Percentiles rank a stretch among this genome's conserved stretches.
Conservation (phyloP, 2,113 vertebrate genomes). For the Ascaphus truei region DNA sequence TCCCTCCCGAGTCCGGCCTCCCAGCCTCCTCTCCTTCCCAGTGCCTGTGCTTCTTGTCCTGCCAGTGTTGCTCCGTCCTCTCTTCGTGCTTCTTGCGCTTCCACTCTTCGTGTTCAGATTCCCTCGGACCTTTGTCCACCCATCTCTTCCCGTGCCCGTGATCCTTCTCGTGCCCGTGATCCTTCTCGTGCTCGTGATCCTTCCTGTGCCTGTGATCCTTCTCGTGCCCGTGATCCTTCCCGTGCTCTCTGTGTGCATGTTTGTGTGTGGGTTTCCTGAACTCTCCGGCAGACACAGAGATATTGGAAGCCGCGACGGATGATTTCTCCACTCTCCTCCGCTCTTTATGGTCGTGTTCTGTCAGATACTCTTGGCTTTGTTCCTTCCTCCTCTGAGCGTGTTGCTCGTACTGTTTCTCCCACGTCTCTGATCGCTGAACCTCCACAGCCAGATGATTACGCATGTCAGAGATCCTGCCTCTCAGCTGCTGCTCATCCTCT, state of each 20-base stretch:
- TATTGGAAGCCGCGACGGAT: not conserved
- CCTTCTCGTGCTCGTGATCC: not conserved
- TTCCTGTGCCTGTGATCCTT: conserved; percentile 5
- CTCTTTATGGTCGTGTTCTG: not conserved
- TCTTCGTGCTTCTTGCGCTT: conserved; percentile 13
- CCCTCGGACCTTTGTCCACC: not conserved
- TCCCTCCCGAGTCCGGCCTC: no score
- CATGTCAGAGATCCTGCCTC: conserved; percentile 39
- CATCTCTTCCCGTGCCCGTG: not conserved
- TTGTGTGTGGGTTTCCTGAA: not conserved
- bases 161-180: not conserved
- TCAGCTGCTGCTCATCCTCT: not conserved
- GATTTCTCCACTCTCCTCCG: not conserved
- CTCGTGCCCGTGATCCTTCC: not conserved
- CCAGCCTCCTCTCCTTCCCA: accelerated
- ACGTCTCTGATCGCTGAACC: conserved; percentile 35
- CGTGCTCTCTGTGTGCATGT: not conserved
- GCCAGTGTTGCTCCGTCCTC: conserved; percentile 36
- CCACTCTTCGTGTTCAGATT: conserved; percentile 33
- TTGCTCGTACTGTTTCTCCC: conserved; percentile 20
- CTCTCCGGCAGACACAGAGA: not conserved
- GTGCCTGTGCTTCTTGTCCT: not conserved
- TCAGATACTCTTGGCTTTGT: not conserved
- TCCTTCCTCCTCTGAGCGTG: conserved; percentile 20
- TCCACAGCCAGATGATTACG: conserved; percentile 47